Evolutionary conservation across 2,113 vertebrate species (phyloP), one percentile per base, ranked within the genome.

Genomic region (Centropristis striata): DNA sequence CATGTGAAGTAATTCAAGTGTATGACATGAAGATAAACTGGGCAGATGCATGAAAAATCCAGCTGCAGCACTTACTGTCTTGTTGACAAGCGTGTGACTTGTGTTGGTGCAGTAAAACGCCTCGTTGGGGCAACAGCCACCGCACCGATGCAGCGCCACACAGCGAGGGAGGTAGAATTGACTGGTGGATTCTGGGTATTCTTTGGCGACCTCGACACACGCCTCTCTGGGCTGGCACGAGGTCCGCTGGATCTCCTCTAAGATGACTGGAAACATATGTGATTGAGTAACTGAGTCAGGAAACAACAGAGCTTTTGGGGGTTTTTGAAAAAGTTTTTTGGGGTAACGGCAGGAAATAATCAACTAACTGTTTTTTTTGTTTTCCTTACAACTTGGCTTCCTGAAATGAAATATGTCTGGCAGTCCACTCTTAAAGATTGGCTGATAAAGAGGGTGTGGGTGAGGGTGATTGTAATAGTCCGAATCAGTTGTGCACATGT

Each of bases 101-200:
- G 92, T 95, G 32, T 95, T 95, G 32, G 88, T 84, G 88, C 94
- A 95, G 85, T 94, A 91, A 39, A 54, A 72, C 4, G 90, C 88
- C 87, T 94, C 94, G 23, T 79, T 90, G 69, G 46, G 66, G 78
- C 94, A 95, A 90, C 94, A 95, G 23, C 94, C 94, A 0, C 94
- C 92, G 6, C 94, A 95, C 16, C 94, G 93, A 53, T 94, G 92
- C 85, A 95, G 86, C 8, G 91, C 85, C 77, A 95, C 93, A 1
- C 94, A 95, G 57, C 86, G 92, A 32, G 94, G 94, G 71, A 92
- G 60, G 87, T 92, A 95, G 64, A 93, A 85, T 16, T 91, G 90
- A 67, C 88, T 93, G 80, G 90, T 93, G 89, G 89, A 93, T 64
- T 94, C 91, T 55, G 92, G 92, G 79, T 90, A 91, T 61, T 95